Base-by-base conservation (phyloP, 2,797 vertebrate species). In the Propithecus perrieri region DNA sequence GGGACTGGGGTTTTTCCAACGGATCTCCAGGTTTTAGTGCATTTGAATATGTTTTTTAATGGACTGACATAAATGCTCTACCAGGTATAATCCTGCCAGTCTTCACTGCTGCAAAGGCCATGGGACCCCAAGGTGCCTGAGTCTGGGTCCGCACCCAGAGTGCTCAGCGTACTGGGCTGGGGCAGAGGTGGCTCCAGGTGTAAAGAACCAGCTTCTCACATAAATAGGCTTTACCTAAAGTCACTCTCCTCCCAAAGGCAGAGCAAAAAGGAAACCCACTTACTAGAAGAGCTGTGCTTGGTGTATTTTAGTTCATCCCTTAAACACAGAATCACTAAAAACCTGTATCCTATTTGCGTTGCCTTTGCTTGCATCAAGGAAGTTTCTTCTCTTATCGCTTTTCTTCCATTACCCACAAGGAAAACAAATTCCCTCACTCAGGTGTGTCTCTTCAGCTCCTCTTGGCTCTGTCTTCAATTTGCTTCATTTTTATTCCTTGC, bases 61-160 rank as follows among this genome's bases (percentile, higher is more conserved):
- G 61, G 12, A 18, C 41, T 15, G 22, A 76, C 12, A 33, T 35
- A 78, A 28, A 33, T 75, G 17, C 1, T 18, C 63, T 38, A 0
- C 17, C 65, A 8, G 38, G 11, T 65, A 3, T 35, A 28, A 63
- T 13, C 38, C 14, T 30, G 18, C 18, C 50, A 53, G 24, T 18
- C 28, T 84, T 33, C 35, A 48, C 53, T 72, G 3, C 46, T 46
- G 35, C 55, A 38, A 38, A 67, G 57, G 50, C 35, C 24, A 4
- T 55, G 5, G 7, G 30, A 46, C 65, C 61, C 4, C 7, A 10
- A 30, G 35, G 5, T 75, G 18, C 38, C 24, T 0, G 0, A 14
- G 10, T 43, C 8, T 15, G 6, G 43, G 43, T 74, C 17, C 11
- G 9, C 38, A n/a, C 28, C 2, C 18, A 2, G 41, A 72, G 33